phyloP scores from a whole-genome alignment of 1,140 invertebrate species.

The Akabosia matsudoensis region DNA sequence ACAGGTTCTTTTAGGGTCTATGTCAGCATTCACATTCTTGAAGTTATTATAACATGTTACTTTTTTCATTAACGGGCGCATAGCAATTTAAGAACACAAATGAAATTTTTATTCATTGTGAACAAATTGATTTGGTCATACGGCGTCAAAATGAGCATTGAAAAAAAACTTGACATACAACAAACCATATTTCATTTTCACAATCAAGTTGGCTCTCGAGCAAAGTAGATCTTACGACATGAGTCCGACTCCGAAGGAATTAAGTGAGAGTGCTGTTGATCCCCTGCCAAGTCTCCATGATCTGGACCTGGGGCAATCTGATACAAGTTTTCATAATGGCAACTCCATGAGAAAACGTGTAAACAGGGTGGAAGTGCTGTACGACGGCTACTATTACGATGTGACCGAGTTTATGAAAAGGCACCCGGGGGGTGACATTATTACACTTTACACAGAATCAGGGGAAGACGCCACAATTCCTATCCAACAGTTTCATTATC shows the following conservation, averaged over 20 bases:
- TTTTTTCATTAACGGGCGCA: no score
- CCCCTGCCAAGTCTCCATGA: background rate
- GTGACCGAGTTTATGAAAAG: slow-evolving; percentile 29
- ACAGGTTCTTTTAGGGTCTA: no score
- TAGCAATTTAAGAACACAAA: no score
- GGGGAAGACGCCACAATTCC: slow-evolving; percentile 35
- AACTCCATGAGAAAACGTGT: background rate
- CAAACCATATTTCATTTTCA: no score
- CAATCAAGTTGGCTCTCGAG: no score
- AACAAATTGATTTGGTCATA: no score
- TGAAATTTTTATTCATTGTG: no score
- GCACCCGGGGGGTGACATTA: slow-evolving; percentile 33
- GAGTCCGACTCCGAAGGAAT: background rate
- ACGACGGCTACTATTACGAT: slow-evolving; percentile 28
- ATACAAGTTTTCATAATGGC: background rate
- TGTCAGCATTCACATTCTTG: no score
- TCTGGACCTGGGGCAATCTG: background rate
- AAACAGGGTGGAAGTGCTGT: slow-evolving; percentile 7
- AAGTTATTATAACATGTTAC: no score
- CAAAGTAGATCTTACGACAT: no score
- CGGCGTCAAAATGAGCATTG: no score
- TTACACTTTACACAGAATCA: slow-evolving; percentile 28
- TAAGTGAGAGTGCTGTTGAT: background rate
- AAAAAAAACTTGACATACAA: no score
- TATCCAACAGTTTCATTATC: slow-evolving; percentile 42